Conservation (phyloP, 1,140 invertebrate genomes). For the Chrysomallon squamiferum region DNA sequence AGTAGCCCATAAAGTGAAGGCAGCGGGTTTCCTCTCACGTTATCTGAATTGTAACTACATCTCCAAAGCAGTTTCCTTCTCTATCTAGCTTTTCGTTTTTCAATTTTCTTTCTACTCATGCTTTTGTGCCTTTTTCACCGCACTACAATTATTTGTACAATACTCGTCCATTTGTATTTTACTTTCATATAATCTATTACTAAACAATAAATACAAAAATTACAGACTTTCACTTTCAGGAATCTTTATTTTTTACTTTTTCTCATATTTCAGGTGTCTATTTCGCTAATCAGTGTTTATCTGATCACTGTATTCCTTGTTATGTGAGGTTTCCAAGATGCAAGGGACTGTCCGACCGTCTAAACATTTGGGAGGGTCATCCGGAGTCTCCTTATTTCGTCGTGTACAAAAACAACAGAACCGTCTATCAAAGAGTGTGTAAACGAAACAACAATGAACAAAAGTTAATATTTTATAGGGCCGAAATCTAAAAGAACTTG, state of each 20-base stretch:
- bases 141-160: not conserved
- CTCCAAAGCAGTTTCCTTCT: not conserved
- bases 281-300: conserved; percentile 28
- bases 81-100: not conserved
- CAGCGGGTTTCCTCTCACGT: not conserved
- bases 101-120: not conserved
- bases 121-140: not conserved
- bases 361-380: conserved; percentile 26
- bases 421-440: conserved; percentile 17
- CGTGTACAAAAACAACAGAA: conserved; percentile 33
- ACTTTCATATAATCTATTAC: not conserved
- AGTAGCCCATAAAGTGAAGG: not conserved
- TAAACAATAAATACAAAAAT: not conserved
- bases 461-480: not conserved
- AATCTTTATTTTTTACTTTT: not conserved
- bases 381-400: conserved; percentile 29
- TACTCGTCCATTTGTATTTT: not conserved
- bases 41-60: not conserved
- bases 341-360: conserved; percentile 33
- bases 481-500: not conserved
- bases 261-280: conserved; percentile 26
- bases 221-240: not conserved
- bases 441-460: not conserved
- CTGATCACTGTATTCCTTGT: conserved; percentile 33
- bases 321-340: conserved; percentile 33